Evolutionary conservation across 2,888 invertebrate genomes (phyloP).

Genomic region (Parnassius smintheus): DNA sequence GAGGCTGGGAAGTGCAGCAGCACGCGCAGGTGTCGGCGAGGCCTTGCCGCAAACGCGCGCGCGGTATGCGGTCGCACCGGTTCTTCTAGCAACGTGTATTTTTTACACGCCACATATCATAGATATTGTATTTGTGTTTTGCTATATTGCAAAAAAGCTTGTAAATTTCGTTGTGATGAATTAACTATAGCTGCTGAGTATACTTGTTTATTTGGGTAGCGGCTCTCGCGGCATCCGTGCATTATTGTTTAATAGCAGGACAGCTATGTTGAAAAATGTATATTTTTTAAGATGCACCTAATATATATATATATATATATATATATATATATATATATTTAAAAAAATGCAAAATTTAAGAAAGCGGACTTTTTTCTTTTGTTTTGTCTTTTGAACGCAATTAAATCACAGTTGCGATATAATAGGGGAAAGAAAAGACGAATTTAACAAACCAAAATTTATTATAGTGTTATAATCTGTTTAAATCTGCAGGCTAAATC

Average conservation of each 20-base stretch:
- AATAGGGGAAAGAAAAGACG: too few relatives aligned
- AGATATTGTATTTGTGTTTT: slow-evolving; percentile 77
- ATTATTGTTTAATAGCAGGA: neutral
- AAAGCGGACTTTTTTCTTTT: neutral
- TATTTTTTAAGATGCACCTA: neutral
- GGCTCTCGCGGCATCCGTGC: neutral
- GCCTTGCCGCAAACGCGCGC: slow-evolving; percentile 75
- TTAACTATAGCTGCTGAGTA: slow-evolving; percentile 41
- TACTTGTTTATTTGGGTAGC: slow-evolving; percentile 29
- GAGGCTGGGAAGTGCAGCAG: slow-evolving; percentile 31
- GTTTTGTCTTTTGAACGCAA: neutral
- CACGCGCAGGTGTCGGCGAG: slow-evolving; percentile 57
- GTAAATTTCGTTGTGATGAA: slow-evolving; percentile 47
- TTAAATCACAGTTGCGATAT: neutral
- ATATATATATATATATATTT: too few relatives aligned
- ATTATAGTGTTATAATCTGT: neutral
- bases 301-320: too few relatives aligned
- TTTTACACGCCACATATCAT: slow-evolving; percentile 77
- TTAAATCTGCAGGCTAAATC: neutral
- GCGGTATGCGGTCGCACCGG: slow-evolving; percentile 79
- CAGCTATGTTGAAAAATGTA: too few relatives aligned
- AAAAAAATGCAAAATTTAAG: too few relatives aligned
- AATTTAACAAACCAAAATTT: neutral
- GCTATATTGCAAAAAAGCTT: slow-evolving; percentile 70
- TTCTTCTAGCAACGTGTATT: slow-evolving; percentile 77